A percentile compares a stretch with the other conserved stretches of the same genome.
Conservation (phyloP, 2,888 invertebrate species). For the Anaspis maculata region DNA sequence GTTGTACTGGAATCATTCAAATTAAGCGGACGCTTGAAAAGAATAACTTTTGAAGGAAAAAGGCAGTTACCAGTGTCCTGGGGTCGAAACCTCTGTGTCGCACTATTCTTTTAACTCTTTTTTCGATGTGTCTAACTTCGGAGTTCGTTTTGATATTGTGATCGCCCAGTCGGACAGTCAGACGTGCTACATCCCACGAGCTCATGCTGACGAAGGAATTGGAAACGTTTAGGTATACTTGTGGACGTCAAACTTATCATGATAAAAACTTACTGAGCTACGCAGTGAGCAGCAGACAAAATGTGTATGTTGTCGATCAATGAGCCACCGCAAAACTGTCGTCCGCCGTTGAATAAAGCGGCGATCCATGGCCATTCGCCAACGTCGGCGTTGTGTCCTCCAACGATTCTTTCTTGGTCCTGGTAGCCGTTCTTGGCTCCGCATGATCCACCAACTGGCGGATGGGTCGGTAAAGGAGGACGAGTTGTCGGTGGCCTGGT, state of each 20-base stretch:
- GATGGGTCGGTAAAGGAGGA: conserved; percentile 15
- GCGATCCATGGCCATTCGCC: conserved; percentile 76
- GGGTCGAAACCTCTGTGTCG: conserved; percentile 77
- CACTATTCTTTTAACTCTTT: conserved; percentile 75
- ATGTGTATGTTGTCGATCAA: conserved; percentile 72
- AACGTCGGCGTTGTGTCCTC: conserved; percentile 70
- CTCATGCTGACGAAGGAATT: conserved; percentile 61
- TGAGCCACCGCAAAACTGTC: conserved; percentile 85
- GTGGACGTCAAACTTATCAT: not conserved
- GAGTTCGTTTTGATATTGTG: conserved; percentile 69
- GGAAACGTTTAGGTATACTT: too few relatives aligned
- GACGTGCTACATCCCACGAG: conserved; percentile 76
- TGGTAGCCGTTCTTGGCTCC: conserved; percentile 72
- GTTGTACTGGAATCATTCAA: conserved; percentile 62
- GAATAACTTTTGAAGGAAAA: too few relatives aligned
- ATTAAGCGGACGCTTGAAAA: too few relatives aligned
- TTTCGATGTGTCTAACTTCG: conserved; percentile 69
- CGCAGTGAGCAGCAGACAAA: conserved; percentile 81
- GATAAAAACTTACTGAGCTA: conserved; percentile 63
- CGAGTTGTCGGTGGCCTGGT: conserved; percentile 15
- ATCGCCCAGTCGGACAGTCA: conserved; percentile 75
- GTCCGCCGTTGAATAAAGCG: conserved; percentile 71
- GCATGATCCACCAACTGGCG: conserved; percentile 40
- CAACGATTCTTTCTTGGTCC: conserved; percentile 78
- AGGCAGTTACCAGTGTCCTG: conserved; percentile 58